These are phyloP conservation scores for Leucophenga varia DNA, from an alignment of 1,140 invertebrate genomes.

Conservation along the genomic window DNA sequence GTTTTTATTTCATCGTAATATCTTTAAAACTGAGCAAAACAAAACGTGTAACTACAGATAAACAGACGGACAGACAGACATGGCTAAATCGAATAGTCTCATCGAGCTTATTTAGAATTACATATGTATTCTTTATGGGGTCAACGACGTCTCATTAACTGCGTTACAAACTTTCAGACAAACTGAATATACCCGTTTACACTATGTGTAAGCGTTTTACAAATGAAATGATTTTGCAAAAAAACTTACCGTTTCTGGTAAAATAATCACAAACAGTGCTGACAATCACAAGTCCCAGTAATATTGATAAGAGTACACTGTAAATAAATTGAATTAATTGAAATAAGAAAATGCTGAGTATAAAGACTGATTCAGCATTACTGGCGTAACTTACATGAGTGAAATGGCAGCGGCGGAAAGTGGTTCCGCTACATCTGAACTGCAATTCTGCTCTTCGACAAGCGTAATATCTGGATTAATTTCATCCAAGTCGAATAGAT, in stretches of 20 bases:
- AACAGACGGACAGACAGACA: no score
- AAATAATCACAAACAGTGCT: neutral
- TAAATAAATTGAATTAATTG: neutral
- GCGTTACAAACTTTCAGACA: no score
- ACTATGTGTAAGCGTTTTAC: conserved; percentile 10
- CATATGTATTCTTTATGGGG: no score
- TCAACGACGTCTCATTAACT: no score
- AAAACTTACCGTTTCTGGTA: neutral
- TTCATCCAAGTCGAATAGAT: neutral
- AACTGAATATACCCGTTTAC: no score
- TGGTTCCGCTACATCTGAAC: neutral
- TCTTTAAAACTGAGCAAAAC: no score
- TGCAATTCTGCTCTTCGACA: conserved; percentile 11
- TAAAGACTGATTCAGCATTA: neutral
- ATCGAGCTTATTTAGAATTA: no score
- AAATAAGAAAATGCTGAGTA: neutral
- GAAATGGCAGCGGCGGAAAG: neutral
- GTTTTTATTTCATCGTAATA: no score
- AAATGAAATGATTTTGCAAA: conserved; percentile 25
- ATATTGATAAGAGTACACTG: neutral
- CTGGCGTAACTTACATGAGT: conserved; percentile 3
- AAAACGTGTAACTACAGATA: no score
- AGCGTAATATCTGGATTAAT: conserved; percentile 13
- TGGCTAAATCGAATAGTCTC: no score
- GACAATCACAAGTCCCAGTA: neutral